Evolutionary conservation across 1,140 invertebrate genomes (phyloP).

Genomic region (Acromyrmex heyeri): DNA sequence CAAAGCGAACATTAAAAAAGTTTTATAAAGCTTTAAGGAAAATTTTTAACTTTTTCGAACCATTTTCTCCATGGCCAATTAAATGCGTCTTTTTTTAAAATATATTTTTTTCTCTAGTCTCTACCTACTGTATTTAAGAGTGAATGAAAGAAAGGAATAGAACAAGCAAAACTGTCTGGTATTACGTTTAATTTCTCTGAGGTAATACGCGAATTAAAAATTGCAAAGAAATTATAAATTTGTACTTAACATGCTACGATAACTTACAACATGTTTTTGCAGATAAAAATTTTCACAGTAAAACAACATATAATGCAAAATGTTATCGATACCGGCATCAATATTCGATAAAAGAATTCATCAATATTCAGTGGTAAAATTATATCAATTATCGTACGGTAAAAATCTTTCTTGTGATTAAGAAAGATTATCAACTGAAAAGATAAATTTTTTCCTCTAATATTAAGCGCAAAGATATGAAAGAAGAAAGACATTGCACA

Average conservation of each 20-base stretch:
- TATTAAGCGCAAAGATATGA: background rate
- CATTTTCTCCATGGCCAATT: background rate
- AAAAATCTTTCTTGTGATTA: background rate
- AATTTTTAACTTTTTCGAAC: background rate
- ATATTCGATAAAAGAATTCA: background rate
- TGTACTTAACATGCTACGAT: conserved; percentile 31
- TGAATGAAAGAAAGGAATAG: background rate
- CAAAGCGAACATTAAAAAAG: background rate
- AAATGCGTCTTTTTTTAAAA: background rate
- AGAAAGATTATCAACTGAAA: background rate
- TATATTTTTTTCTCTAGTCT: background rate
- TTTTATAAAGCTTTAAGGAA: background rate
- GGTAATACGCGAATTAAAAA: conserved; percentile 29
- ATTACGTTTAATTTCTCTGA: conserved; percentile 24
- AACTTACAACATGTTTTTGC: background rate
- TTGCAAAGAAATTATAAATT: conserved; percentile 15
- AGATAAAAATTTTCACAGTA: background rate
- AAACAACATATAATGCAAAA: background rate
- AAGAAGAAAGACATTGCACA: background rate
- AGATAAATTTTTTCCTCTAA: background rate
- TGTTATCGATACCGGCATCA: background rate
- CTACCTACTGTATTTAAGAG: background rate
- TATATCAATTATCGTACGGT: background rate
- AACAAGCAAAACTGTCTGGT: background rate
- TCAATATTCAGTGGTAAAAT: background rate